Conservation (phyloP, 1,140 invertebrate species). For the Drosophila micromelanica region DNA sequence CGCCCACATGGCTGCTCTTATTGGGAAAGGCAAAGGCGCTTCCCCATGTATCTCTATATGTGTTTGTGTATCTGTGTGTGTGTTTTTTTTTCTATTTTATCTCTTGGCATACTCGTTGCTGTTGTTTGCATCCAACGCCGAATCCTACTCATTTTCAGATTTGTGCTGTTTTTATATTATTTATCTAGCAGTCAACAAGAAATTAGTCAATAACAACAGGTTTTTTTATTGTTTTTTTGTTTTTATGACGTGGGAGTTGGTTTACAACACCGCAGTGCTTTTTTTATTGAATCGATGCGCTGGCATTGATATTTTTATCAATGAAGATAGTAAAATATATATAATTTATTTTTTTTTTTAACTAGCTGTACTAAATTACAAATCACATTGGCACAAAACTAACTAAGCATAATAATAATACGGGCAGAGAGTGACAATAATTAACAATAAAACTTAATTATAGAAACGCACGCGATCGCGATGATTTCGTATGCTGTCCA, state of each 20-base stretch:
- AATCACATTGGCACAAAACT: constrained; percentile 66
- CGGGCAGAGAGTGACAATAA: constrained; percentile 25
- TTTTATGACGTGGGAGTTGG: constrained; percentile 50
- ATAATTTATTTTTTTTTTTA: constrained; percentile 1
- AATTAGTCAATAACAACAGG: constrained; percentile 67
- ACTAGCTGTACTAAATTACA: constrained; percentile 42
- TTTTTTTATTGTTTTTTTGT: constrained; percentile 38
- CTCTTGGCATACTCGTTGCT: constrained; percentile 30
- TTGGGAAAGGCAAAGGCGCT: constrained; percentile 46
- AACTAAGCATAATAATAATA: constrained; percentile 54
- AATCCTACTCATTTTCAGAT: constrained; percentile 54
- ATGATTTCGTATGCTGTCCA: constrained; percentile 80
- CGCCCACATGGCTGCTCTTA: constrained; percentile 41
- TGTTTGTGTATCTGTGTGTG: not conserved
- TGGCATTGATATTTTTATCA: constrained; percentile 62
- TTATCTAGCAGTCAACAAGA: constrained; percentile 51
- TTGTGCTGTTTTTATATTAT: constrained; percentile 33
- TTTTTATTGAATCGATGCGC: constrained; percentile 30
- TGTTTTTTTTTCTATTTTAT: constrained; percentile 57
- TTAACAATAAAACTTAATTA: constrained; percentile 35
- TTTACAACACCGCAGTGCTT: constrained; percentile 44
- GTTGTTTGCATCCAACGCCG: constrained; percentile 15
- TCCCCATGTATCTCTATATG: not conserved
- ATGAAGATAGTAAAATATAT: constrained; percentile 52
- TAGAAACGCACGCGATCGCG: constrained; percentile 78